Percentiles rank a stretch among this genome's conserved stretches.
Conservation (phyloP, 2,113 vertebrate genomes). For the Callaeas wilsoni region DNA sequence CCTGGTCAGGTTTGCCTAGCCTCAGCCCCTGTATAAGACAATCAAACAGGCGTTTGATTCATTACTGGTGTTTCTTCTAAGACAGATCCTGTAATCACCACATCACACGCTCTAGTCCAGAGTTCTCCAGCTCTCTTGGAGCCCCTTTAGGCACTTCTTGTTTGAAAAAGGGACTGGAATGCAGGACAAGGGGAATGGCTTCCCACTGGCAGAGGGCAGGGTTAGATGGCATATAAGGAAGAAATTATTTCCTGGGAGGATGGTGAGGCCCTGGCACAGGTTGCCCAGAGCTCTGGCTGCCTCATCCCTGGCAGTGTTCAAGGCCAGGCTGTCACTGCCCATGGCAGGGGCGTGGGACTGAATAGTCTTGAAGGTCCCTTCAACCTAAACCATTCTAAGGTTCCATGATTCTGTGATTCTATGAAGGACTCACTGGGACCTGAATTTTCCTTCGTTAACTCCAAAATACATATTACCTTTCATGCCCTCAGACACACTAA, state of each 20-base stretch:
- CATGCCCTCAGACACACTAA: neutral
- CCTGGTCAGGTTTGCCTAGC: neutral
- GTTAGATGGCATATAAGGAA: neutral
- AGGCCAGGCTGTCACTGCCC: neutral
- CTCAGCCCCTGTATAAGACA: neutral
- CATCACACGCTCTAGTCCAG: neutral
- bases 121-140: neutral
- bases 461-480: neutral
- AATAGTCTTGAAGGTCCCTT: neutral
- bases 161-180: neutral
- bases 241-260: too few species aligned
- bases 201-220: neutral
- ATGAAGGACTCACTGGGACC: neutral
- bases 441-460: neutral
- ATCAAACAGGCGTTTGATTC: neutral
- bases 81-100: neutral
- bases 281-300: neutral
- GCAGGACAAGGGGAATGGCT: neutral
- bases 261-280: too few species aligned
- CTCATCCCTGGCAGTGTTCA: neutral
- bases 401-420: neutral
- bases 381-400: neutral
- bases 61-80: neutral
- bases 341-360: neutral
- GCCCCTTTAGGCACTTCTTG: neutral